Base-by-base conservation (phyloP, 2,888 invertebrate species). In the Andrena dorsata region DNA sequence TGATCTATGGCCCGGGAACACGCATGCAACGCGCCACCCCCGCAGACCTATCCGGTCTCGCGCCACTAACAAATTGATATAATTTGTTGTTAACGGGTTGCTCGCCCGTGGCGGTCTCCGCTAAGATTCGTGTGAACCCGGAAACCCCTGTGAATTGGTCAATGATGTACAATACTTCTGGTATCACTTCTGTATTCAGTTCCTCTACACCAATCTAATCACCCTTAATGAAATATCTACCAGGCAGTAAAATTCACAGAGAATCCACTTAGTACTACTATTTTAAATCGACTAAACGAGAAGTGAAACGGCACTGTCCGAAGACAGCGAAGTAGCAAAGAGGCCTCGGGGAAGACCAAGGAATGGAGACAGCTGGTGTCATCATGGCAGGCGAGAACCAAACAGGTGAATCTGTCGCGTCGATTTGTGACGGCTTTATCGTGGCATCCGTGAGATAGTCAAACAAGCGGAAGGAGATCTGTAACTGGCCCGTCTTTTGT, bases 371-470 rank as follows among this genome's bases (percentile, higher is more conserved):
- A 41, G 16, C 13, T 16, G 51, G 26, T 56, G 56, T 56, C 26
- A 13, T 60, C 16, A 47, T 0, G 47, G 6, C 41, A 10, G 5
- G 47, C 49, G 47, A 13, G 49, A 69, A 56, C 20, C 47, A 71
- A 71, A 71, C 71, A 71, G 71, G 61, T 71, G 71, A 61, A 60
- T 51, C 32, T 63, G 63, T 23, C 32, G 63, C 41, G 76, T 76
- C 61, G 56, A 75, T 82, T 68, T 75, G 56, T 63, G 83, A 76
- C 60, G 74, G 30, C 65, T 76, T 83, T 87, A 88, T 83, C 88
- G 88, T 85, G 87, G 88, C 89, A 90, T 91, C 80, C 92, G 93
- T 93, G 93, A 93, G 93, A 93, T 93, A 93, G 92, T 92, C 90
- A 93, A 93, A 93, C 92, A 93, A 86, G 90, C 89, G 89, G 87